Evolutionary conservation across 2,113 vertebrate species (phyloP).

Genomic region (Brienomyrus brachyistius): DNA sequence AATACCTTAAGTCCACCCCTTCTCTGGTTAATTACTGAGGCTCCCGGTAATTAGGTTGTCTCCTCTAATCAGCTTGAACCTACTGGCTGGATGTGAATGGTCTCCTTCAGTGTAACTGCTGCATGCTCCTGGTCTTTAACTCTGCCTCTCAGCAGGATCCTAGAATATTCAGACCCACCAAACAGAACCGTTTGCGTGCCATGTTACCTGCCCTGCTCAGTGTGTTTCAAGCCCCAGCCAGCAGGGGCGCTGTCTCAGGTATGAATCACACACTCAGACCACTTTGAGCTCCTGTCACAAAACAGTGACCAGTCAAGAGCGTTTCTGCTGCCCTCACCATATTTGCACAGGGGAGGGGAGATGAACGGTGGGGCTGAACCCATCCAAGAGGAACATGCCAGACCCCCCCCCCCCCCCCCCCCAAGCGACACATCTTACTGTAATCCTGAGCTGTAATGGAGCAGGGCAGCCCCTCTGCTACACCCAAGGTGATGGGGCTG

Average conservation of each 20-base stretch:
- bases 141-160: background rate
- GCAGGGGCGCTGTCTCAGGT: background rate
- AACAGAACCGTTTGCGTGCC: background rate
- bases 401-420: slow-evolving; percentile 8
- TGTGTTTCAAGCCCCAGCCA: background rate
- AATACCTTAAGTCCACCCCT: slow-evolving; percentile 41
- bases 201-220: background rate
- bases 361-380: slow-evolving; percentile 15
- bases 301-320: background rate
- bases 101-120: slow-evolving; percentile 31
- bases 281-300: background rate
- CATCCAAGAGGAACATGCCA: background rate
- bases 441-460: slow-evolving; percentile 46
- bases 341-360: slow-evolving; percentile 26
- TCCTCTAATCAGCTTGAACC: slow-evolving; percentile 50
- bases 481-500: slow-evolving; percentile 42
- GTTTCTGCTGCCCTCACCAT: background rate
- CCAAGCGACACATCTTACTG: slow-evolving; percentile 30
- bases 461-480: slow-evolving; percentile 34
- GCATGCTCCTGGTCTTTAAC: slow-evolving; percentile 37
- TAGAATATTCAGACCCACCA: background rate
- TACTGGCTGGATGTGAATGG: slow-evolving; percentile 36
- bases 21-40: slow-evolving; percentile 55
- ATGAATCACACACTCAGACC: background rate
- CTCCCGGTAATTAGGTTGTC: slow-evolving; percentile 55